A percentile compares a stretch with the other conserved stretches of the same genome.
These are phyloP conservation scores for Zeugodacus cucurbitae DNA, from an alignment of 1,140 invertebrate genomes.

Conservation along the genomic window DNA sequence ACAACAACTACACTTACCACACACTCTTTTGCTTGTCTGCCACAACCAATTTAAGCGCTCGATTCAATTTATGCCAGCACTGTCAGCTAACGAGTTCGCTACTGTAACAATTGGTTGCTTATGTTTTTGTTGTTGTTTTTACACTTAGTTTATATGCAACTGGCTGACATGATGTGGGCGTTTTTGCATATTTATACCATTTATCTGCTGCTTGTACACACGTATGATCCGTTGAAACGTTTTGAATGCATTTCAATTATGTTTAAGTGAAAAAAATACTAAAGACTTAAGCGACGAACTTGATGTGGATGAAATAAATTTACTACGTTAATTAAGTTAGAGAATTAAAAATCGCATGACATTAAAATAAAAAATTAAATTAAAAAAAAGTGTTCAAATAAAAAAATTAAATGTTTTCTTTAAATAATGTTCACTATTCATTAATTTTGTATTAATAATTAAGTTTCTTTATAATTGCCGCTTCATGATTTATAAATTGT, in stretches of 20 bases:
- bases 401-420: too few species aligned
- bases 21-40: background rate
- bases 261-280: background rate
- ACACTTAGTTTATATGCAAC: background rate
- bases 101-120: background rate
- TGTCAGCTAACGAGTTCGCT: background rate
- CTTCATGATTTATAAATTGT: too few species aligned
- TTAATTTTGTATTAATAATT: too few species aligned
- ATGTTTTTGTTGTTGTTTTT: background rate
- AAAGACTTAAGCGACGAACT: constrained; percentile 32
- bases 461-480: too few species aligned
- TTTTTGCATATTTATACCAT: background rate
- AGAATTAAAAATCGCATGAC: too few species aligned
- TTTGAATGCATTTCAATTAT: background rate
- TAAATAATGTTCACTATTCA: too few species aligned
- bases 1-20: background rate
- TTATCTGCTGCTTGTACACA: background rate
- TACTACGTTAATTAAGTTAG: too few species aligned
- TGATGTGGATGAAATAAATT: background rate
- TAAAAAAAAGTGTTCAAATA: too few species aligned
- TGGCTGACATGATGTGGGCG: background rate
- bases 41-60: background rate
- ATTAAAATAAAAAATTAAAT: too few species aligned
- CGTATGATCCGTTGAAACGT: background rate
- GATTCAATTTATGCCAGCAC: background rate